Percentiles rank a stretch among this genome's conserved stretches.
phyloP scores from a whole-genome alignment of 2,888 invertebrate species.

The Suillia variegata region DNA sequence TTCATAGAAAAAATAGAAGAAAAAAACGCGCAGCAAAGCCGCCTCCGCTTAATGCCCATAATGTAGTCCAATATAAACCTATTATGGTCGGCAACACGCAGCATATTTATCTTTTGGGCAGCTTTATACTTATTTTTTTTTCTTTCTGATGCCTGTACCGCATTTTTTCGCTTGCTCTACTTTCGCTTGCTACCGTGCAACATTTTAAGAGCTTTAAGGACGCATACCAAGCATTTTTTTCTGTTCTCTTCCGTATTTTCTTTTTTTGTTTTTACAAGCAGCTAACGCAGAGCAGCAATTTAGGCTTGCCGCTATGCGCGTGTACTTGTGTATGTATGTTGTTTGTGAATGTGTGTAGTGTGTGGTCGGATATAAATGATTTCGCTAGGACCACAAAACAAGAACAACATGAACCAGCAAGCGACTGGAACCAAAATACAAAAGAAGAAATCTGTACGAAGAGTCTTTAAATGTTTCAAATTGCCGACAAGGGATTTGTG shows the following conservation, averaged over 20 bases:
- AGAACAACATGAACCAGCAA: neutral
- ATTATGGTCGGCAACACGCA: neutral
- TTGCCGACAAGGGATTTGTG: conserved; percentile 54
- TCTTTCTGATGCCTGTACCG: too few relatives aligned
- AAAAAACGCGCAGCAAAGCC: neutral
- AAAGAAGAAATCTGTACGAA: conserved; percentile 28
- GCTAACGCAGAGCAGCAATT: too few relatives aligned
- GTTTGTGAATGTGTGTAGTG: too few relatives aligned
- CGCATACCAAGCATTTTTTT: neutral
- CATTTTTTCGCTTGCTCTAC: too few relatives aligned
- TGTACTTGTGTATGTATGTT: too few relatives aligned
- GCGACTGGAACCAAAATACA: neutral
- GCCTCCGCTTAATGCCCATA: neutral
- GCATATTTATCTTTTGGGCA: neutral
- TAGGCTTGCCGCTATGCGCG: neutral
- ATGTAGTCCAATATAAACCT: neutral
- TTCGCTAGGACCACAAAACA: neutral
- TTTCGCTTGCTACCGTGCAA: neutral
- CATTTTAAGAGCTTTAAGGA: neutral
- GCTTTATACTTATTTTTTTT: too few relatives aligned
- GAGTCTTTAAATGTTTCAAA: conserved; percentile 55
- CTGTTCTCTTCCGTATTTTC: too few relatives aligned
- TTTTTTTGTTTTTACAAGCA: too few relatives aligned
- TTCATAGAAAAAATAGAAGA: too few relatives aligned
- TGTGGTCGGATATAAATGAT: neutral